Evolutionary conservation across 2,797 vertebrate species (phyloP), one percentile per base, ranked within the genome.

Genomic region (Zonotrichia albicollis): DNA sequence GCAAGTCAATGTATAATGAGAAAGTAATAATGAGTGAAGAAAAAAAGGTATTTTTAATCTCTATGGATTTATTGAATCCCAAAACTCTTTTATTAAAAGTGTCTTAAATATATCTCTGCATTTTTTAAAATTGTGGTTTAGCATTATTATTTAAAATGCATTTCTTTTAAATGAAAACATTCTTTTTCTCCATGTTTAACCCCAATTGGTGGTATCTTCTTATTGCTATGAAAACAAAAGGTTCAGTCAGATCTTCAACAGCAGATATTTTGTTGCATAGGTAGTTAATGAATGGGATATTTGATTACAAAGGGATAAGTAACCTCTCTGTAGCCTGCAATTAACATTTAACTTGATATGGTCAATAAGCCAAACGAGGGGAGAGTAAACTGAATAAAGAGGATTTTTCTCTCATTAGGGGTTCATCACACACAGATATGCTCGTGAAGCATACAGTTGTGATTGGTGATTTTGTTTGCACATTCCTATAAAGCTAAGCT

Each of bases 271-370:
- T 97, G 97, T 98, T 98, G 93, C 97, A 97, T 85, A 97, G 70
- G 89, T 97, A 97, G 93, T 97, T 97, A 98, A 96, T 96, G 95
- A 97, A 96, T 95, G 84, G 88, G 90, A 97, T 98, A 97, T 98
- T 98, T 98, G 96, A 98, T 99, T 98, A 98, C 98, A 98, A 94
- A 96, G 89, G 89, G 97, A 98, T 97, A 98, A 98, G 94, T 94
- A 98, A 98, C 97, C 96, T 97, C 97, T 98, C 96, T 88, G 91
- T 97, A 97, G 96, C 96, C 78, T 89, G 87, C 96, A 98, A 98
- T 98, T 98, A 98, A 98, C 98, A 98, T 98, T 98, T 98, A 98
- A 98, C 97, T 98, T 97, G 97, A 98, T 98, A 97, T 93, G 95
- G 90, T 87, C 92, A 96, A 95, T 96, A 97, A 97, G 93, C 93